Base-by-base conservation (phyloP, 2,113 vertebrate species). In the Eulemur macaco region DNA sequence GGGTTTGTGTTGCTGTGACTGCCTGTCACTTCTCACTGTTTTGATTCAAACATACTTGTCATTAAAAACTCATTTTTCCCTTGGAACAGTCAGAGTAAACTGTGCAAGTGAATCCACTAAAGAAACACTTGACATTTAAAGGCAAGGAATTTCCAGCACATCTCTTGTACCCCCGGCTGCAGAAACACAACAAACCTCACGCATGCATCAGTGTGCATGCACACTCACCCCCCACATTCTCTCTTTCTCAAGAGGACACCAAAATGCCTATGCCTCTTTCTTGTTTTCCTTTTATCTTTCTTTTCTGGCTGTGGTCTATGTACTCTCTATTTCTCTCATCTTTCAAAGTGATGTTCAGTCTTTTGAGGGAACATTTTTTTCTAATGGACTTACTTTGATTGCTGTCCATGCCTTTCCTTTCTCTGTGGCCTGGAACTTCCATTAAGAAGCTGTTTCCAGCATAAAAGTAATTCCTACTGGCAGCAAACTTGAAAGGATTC, bases 361-460 rank as follows among this genome's bases (percentile, higher is more conserved):
- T 83, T 97, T 87, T 69, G 93, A 95, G 86, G 74, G 60, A 63
- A 47, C 0, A 3, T 37, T 18, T 64, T 80, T 68, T 89, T 37
- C 58, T 31, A 71, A 69, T 14, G 42, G 47, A 34, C 54, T 94
- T 63, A 27, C 94, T 96, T 95, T 96, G 93, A 90, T 95, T 95
- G 42, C 7, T 69, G 31, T 66, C 21, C 52, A 52, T 12, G 12
- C 17, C 18, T 92, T 76, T 84, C 37, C 37, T 94, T 50, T 78
- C 25, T 84, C 93, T 80, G 25, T 31, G 63, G 74, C 50, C 50
- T 81, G 15, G 17, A 31, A n/a, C 74, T 86, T 95, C 50, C 45
- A 66, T 78, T 80, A 85, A 34, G 54, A 86, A 87, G 69, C n/a
- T 45, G n/a, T 90, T 87, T 78, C 84, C 58, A 47, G 54, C 80